Base-by-base conservation (phyloP, 2,113 vertebrate genomes). In the Falco punctatus region DNA sequence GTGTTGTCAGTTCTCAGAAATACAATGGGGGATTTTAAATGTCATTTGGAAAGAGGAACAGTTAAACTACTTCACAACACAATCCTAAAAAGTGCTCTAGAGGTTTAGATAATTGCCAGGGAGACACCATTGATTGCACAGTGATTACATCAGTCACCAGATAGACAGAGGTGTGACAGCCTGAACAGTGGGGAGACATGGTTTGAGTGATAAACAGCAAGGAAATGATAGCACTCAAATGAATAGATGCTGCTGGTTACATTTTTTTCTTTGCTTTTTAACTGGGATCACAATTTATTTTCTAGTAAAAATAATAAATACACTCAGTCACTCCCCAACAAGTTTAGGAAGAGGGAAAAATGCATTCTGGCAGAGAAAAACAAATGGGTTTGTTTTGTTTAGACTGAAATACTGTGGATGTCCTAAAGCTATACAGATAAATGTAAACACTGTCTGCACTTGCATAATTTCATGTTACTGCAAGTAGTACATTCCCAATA, bases 381-480 rank as follows among this genome's bases (percentile, higher is more conserved):
- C 2, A 86, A 87, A 61, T 30, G 3, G 1, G 7, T 84, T 51
- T 28, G 5, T 18, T 91, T 70, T 51, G 10, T 61, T 73, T 96
- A 44, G 48, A 61, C 23, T 92, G 33, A 95, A 92, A 69, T 85
- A 55, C 13, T 54, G n/a, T 23, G 15, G 9, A n/a, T 82, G 16
- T 87, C 85, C 81, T 95, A 72, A 77, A 92, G 64, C 35, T 80
- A 66, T n/a, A 52, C 5, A 83, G 35, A 88, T 55, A 94, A 93
- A 94, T 65, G 48, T 40, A 91, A 97, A 92, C 32, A 65, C 4
- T 52, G 11, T 49, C 49, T 71, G 15, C 15, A 59, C 58, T 57
- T 91, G 64, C 65, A 90, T 84, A 94, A 86, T 83, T 93, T 85
- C 87, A 59, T 78, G 24, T 93, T 93, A 35, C 18, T 22, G 5